Conservation (phyloP, 2,113 vertebrate species). For the Onychostoma macrolepis region DNA sequence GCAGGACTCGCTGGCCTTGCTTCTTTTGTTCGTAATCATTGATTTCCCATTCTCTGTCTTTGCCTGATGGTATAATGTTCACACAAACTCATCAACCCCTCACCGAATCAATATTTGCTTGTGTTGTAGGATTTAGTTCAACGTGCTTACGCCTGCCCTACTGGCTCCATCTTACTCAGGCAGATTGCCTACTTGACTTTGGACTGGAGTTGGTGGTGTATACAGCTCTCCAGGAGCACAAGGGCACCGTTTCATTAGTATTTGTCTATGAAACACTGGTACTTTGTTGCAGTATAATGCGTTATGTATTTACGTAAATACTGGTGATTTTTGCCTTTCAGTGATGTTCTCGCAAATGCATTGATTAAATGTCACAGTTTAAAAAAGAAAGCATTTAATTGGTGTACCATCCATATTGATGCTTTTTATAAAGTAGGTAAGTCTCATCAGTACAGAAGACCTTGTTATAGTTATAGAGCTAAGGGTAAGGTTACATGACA, state of each 20-base stretch:
- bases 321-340: not conserved
- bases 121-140: conserved; percentile 35
- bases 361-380: not conserved
- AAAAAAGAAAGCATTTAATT: not conserved
- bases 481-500: too few relatives aligned
- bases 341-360: not conserved
- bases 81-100: conserved; percentile 1
- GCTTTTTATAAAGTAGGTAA: not conserved
- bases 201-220: not conserved
- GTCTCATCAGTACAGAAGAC: not conserved
- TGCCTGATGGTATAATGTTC: conserved; percentile 7
- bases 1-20: not conserved
- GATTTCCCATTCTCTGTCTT: conserved; percentile 35
- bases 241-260: not conserved
- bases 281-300: not conserved
- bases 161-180: conserved; percentile 38
- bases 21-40: conserved; percentile 26
- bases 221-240: not conserved
- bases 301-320: not conserved
- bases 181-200: conserved; percentile 44
- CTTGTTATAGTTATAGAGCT: too few relatives aligned
- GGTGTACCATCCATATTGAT: not conserved
- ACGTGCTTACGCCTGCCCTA: conserved; percentile 42
- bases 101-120: conserved; percentile 34
- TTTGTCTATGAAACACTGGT: not conserved